Evolutionary conservation across 2,888 invertebrate genomes (phyloP), one percentile per base, ranked within the genome.

Genomic region (Amblyjoppa proteus): DNA sequence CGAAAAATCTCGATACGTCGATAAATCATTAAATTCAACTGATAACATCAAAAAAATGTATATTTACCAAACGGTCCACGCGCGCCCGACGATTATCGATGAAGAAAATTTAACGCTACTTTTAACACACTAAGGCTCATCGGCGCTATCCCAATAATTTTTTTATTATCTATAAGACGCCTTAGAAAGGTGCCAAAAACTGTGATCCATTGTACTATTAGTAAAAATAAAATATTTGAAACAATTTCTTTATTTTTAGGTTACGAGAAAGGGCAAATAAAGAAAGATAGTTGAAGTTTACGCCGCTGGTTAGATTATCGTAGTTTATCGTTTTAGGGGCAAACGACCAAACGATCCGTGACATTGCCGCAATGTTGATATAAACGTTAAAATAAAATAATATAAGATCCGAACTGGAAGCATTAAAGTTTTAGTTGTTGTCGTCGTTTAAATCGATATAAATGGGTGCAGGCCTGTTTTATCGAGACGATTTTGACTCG

Each of bases 401-500:
- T 41, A 9, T 11, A 41, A 41, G 9, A 41, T 41, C 2, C 2
- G 41, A 41, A 41, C 9, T 41, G 20, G 41, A 41, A 41, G 41
- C 11, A 41, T 49, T 16, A 0, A 5, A 1, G 45, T 49, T 49
- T 13, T 49, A 3, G 45, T 16, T 49, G 5, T 49, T 49, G 45
- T 16, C 16, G 13, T 13, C 13, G 16, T 49, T 49, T 49, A 16
- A 16, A 49, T 49, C 45, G 45, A 49, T 4, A 49, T 4, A 49
- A 49, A 4, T 58, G 4, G 25, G 58, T 11, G 25, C 41, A 28
- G 25, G 58, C 0, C 9, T n/a, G 20, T 3, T 58, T 28, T 0
- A n/a, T 49, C 13, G 16, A 68, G 20, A 20, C 28, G 49, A 13
- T 45, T 38, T 91, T 90, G 90, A 91, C 88, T 88, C 13, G n/a